Evolutionary conservation across 2,113 vertebrate genomes (phyloP).

Genomic region (Silurus meridionalis): DNA sequence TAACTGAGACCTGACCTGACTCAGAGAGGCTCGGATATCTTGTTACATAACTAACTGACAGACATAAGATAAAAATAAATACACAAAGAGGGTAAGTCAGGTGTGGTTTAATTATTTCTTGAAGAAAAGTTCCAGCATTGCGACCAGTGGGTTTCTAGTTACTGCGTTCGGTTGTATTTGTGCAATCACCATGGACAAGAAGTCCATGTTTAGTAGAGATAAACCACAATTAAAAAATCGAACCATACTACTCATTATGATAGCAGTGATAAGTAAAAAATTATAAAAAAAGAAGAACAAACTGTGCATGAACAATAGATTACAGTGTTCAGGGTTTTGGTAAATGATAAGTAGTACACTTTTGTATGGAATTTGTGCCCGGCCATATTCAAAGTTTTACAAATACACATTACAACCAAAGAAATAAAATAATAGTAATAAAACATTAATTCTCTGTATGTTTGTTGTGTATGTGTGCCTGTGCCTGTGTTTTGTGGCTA

Average conservation of each 20-base stretch:
- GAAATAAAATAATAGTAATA: neutral
- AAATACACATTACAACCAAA: neutral
- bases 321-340: neutral
- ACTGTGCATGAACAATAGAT: neutral
- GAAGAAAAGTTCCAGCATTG: neutral
- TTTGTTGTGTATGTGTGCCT: neutral
- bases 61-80: constrained; percentile 4
- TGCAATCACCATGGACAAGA: neutral
- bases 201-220: neutral
- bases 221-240: neutral
- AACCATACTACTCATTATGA: neutral
- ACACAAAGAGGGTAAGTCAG: neutral
- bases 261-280: neutral
- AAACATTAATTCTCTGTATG: neutral
- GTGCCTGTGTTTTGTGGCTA: constrained; percentile 60
- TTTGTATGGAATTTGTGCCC: neutral
- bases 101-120: neutral
- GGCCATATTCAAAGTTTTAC: neutral
- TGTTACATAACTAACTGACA: constrained; percentile 2
- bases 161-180: neutral
- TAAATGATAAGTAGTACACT: neutral
- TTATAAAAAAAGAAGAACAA: neutral
- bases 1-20: too few relatives aligned
- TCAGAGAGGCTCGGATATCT: neutral
- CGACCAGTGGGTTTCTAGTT: neutral